Conservation (phyloP, 2,888 invertebrate genomes). For the Chrysolina oricalcia region DNA sequence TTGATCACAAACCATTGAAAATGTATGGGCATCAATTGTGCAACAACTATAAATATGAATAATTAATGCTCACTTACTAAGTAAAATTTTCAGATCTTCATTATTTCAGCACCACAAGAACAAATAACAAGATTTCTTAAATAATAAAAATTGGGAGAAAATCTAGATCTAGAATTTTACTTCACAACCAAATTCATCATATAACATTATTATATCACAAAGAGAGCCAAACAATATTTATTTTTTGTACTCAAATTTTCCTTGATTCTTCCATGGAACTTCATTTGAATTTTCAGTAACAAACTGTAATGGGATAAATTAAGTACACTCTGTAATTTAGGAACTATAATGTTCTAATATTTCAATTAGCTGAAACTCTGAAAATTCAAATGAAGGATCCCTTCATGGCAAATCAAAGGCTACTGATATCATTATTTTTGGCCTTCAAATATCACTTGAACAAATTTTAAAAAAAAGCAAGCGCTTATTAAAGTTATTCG, state of each 20-base stretch:
- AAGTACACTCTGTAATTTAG: constrained; percentile 10
- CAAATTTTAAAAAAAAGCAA: background rate
- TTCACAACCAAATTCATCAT: constrained; percentile 17
- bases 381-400: background rate
- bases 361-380: background rate
- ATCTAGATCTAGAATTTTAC: background rate
- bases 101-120: background rate
- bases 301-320: background rate
- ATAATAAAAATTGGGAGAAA: no score
- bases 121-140: background rate
- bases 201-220: constrained; percentile 12
- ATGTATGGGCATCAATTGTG: background rate
- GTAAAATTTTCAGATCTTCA: background rate
- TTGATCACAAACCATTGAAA: background rate
- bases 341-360: background rate
- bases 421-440: background rate
- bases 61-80: no score
- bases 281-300: background rate
- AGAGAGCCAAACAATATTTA: background rate
- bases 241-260: background rate
- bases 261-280: background rate
- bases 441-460: background rate
- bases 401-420: background rate
- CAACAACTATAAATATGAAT: background rate
- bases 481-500: background rate